phyloP scores from a whole-genome alignment of 2,113 vertebrate genomes.

The Amphiprion percula region DNA sequence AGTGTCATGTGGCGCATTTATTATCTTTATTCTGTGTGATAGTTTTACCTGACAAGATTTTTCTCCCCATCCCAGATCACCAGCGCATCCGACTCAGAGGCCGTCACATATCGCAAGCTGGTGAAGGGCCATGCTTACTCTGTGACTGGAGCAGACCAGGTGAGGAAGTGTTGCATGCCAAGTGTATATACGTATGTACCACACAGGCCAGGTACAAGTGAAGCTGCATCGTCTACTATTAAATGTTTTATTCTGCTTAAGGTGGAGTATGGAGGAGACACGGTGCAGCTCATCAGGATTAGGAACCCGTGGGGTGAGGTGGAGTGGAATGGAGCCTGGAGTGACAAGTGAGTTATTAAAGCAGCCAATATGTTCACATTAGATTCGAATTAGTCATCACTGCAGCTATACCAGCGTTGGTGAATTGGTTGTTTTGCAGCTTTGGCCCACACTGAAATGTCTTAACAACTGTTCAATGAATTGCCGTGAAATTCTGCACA shows the following conservation, averaged over 20 bases:
- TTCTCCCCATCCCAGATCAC: conserved; percentile 68
- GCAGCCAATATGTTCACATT: neutral
- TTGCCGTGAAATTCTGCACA: too few relatives aligned
- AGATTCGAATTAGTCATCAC: too few relatives aligned
- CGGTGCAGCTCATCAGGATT: conserved; percentile 64
- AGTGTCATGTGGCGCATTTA: neutral
- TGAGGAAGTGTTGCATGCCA: conserved; percentile 75
- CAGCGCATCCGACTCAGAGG: conserved; percentile 80
- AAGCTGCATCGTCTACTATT: neutral
- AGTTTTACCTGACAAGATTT: neutral
- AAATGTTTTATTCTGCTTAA: conserved; percentile 18
- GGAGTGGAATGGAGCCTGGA: conserved; percentile 93
- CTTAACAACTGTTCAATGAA: too few relatives aligned
- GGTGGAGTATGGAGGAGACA: conserved; percentile 57
- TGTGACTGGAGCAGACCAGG: conserved; percentile 86
- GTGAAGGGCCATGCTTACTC: conserved; percentile 91
- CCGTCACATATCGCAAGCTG: conserved; percentile 85
- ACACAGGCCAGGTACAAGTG: neutral
- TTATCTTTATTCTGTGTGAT: neutral
- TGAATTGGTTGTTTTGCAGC: neutral
- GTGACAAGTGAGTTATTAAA: conserved; percentile 82
- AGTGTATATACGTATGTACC: neutral
- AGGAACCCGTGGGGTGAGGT: conserved; percentile 92
- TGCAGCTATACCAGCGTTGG: too few relatives aligned
- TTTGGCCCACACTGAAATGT: neutral